phyloP scores from a whole-genome alignment of 2,113 vertebrate genomes.

The Laterallus jamaicensis region DNA sequence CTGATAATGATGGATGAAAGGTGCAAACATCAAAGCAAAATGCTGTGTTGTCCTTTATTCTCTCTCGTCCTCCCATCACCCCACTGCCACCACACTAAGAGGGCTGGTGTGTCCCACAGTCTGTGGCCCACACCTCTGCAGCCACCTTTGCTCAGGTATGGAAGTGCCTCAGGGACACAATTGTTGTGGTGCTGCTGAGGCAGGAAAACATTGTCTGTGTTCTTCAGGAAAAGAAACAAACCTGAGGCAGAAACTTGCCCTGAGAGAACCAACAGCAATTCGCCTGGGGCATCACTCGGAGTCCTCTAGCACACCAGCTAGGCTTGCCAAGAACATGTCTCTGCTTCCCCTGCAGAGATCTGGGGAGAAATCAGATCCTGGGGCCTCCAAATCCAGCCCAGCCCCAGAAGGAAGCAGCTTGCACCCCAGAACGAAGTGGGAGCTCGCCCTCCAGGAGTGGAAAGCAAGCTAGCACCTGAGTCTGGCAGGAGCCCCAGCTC shows the following conservation, averaged over 20 bases:
- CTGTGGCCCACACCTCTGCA: accelerated
- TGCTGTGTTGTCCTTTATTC: not conserved
- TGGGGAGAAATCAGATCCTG: not conserved
- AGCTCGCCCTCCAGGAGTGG: not conserved
- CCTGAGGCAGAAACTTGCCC: not conserved
- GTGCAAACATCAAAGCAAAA: not conserved
- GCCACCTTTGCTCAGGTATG: not conserved
- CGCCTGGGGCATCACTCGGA: not conserved
- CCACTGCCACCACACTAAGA: not conserved
- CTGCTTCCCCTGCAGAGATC: not conserved
- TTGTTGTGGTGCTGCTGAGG: accelerated
- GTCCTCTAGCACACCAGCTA: not conserved
- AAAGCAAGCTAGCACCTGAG: not conserved
- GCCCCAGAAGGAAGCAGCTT: not conserved
- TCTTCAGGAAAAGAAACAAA: not conserved
- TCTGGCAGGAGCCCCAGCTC: not conserved
- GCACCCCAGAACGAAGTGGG: not conserved
- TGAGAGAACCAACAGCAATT: not conserved
- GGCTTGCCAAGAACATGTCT: not conserved
- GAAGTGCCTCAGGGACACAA: not conserved
- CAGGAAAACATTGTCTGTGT: not conserved
- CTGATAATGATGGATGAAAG: not conserved
- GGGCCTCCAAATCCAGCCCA: not conserved
- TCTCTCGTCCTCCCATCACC: not conserved
- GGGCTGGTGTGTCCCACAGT: accelerated